Conservation (phyloP, 1,140 invertebrate species). For the Eurosta solidaginis region DNA sequence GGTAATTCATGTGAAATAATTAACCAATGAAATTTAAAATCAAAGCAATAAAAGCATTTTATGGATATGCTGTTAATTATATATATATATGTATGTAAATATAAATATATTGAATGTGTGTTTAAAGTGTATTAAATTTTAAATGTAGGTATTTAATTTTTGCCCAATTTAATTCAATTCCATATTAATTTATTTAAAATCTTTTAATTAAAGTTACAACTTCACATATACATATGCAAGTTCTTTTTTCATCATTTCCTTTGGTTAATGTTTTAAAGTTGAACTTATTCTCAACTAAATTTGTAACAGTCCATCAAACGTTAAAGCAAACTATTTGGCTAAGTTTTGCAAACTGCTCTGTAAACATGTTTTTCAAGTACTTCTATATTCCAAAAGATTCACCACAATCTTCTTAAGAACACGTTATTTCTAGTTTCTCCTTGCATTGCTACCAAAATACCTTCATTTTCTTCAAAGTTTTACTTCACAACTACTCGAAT, state of each 20-base stretch:
- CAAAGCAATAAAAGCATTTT: background rate
- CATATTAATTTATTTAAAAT: constrained; percentile 4
- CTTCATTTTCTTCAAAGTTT: background rate
- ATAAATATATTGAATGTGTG: too few species aligned
- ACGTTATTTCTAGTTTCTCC: background rate
- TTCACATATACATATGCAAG: background rate
- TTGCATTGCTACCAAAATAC: background rate
- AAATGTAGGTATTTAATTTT: background rate
- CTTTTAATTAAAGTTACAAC: too few species aligned
- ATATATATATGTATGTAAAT: too few species aligned
- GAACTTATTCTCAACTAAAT: background rate
- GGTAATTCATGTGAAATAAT: background rate
- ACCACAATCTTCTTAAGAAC: background rate
- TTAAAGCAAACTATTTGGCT: background rate
- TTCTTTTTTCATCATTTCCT: background rate
- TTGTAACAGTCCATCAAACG: background rate
- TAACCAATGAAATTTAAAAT: background rate
- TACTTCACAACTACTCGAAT: background rate
- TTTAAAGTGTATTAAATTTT: too few species aligned
- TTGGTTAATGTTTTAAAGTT: too few species aligned
- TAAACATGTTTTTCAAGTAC: background rate
- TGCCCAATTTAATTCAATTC: background rate
- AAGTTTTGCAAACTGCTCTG: background rate
- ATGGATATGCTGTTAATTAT: too few species aligned
- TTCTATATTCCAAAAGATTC: background rate